Conservation (phyloP, 2,797 vertebrate genomes). For the Danionella dracula region DNA sequence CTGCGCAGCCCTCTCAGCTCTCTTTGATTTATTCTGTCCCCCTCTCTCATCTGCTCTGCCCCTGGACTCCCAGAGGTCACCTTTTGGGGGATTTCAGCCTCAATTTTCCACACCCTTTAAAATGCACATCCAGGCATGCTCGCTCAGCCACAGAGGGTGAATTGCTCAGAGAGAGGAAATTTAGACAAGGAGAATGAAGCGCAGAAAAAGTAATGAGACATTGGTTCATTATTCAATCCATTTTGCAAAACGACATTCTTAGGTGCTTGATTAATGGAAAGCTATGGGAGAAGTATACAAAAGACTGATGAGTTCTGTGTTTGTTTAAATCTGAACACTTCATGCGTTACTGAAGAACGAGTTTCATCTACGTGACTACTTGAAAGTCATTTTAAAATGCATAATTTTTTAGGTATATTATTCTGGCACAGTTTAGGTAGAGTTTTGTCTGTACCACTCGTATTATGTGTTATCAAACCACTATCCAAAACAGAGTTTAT, state of each 20-base stretch:
- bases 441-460: too few species aligned
- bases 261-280: slow-evolving; percentile 14
- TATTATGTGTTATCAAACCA: too few species aligned
- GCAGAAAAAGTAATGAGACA: slow-evolving; percentile 1
- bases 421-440: too few species aligned
- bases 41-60: slow-evolving; percentile 12
- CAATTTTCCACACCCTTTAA: slow-evolving; percentile 38
- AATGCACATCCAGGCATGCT: slow-evolving; percentile 32
- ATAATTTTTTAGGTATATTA: too few species aligned
- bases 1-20: slow-evolving; percentile 56
- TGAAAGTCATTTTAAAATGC: too few species aligned
- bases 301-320: slow-evolving; percentile 4
- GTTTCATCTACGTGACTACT: neutral
- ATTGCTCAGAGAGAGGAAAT: slow-evolving; percentile 8
- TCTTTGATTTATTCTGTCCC: slow-evolving; percentile 58
- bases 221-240: slow-evolving; percentile 2
- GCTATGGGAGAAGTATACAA: slow-evolving; percentile 2
- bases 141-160: slow-evolving; percentile 10
- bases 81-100: slow-evolving; percentile 34
- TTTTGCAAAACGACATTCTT: slow-evolving; percentile 8
- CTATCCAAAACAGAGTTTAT: too few species aligned
- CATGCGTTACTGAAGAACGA: neutral
- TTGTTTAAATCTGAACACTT: neutral
- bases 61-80: slow-evolving; percentile 33
- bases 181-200: neutral